These are phyloP conservation scores for Cyprinodon diabolis DNA, from an alignment of 2,797 vertebrate species.

Conservation along the genomic window DNA sequence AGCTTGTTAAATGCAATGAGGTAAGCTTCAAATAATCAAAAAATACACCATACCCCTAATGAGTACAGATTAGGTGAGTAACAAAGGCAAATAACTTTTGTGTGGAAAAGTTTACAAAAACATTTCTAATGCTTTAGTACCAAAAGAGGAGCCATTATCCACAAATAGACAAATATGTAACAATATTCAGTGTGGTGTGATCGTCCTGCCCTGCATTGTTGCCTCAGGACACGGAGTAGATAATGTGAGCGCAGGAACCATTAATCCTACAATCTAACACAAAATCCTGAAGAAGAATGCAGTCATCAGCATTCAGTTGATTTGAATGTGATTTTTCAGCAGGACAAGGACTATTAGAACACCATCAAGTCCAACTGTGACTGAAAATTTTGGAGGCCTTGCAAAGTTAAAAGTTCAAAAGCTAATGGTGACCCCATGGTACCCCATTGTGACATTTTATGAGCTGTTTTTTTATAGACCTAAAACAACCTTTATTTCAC, in stretches of 20 bases:
- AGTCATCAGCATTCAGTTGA: not conserved
- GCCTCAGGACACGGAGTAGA: not conserved
- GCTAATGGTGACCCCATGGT: no score
- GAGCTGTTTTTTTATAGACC: no score
- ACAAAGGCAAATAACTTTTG: not conserved
- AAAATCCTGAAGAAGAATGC: not conserved
- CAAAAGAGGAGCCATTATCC: not conserved
- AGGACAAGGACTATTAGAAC: not conserved
- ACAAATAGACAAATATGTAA: not conserved
- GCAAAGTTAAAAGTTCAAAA: not conserved
- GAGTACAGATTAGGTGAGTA: not conserved
- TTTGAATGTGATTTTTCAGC: not conserved
- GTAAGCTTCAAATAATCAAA: not conserved
- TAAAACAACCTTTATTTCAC: no score
- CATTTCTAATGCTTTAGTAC: not conserved
- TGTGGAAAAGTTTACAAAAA: not conserved
- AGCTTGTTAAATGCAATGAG: not conserved
- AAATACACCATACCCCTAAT: not conserved
- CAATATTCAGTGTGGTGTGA: not conserved
- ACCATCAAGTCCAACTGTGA: not conserved
- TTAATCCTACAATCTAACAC: not conserved
- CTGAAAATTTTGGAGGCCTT: not conserved
- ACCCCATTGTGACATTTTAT: no score
- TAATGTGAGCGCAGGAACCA: not conserved
- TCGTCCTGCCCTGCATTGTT: not conserved